These are phyloP conservation scores for Zoroaster sp. DNA, from an alignment of 53 echinoderm and acorn worm species.

Conservation along the genomic window DNA sequence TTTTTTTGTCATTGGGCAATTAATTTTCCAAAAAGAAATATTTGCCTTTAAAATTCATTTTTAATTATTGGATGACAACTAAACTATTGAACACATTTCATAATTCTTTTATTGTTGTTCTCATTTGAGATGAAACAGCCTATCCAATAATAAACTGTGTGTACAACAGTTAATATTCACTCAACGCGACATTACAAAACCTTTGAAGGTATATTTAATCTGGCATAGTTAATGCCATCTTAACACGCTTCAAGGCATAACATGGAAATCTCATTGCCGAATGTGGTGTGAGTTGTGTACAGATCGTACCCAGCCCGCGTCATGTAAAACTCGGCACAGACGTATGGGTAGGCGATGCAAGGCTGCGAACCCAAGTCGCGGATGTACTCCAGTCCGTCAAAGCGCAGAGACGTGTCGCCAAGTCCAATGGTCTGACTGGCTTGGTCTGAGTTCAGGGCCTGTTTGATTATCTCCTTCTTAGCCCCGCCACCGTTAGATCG, in stretches of 20 bases:
- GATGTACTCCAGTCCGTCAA: neutral
- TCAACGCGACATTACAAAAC: too few relatives aligned
- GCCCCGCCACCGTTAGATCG: neutral
- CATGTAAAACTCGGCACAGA: slow-evolving; percentile 45
- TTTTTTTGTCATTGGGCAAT: too few relatives aligned
- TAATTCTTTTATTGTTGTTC: too few relatives aligned
- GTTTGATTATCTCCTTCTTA: slow-evolving; percentile 2
- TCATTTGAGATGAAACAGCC: too few relatives aligned
- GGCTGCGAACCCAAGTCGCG: neutral
- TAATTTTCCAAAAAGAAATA: too few relatives aligned
- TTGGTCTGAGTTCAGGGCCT: slow-evolving; percentile 7
- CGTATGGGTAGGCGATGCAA: neutral
- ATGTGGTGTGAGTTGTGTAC: neutral
- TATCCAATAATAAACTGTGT: too few relatives aligned
- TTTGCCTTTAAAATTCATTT: too few relatives aligned
- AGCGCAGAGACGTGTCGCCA: neutral
- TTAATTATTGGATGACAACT: too few relatives aligned
- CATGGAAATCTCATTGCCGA: neutral
- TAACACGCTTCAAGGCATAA: slow-evolving; percentile 19
- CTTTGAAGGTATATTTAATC: too few relatives aligned
- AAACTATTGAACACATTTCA: too few relatives aligned
- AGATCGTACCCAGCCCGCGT: neutral
- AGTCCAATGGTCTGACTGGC: neutral
- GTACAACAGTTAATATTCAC: too few relatives aligned
- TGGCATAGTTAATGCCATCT: too few relatives aligned